Conservation (phyloP, 2,797 vertebrate genomes). For the Enteromius treurensis region DNA sequence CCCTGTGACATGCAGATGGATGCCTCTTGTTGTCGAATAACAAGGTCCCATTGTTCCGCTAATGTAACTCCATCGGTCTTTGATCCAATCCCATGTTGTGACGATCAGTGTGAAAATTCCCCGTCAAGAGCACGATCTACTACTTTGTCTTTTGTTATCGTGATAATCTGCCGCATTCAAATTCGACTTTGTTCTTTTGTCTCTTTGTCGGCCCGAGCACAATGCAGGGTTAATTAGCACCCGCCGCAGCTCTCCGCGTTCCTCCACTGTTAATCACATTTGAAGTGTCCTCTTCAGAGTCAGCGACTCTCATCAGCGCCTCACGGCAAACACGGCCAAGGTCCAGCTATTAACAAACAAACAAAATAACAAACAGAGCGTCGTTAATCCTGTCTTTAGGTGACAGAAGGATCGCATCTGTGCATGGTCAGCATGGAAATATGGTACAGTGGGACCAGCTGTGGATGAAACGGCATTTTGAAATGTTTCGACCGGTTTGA, state of each 20-base stretch:
- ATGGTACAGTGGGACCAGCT: neutral
- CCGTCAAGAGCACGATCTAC: conserved; percentile 81
- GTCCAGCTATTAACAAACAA: conserved; percentile 71
- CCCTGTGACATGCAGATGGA: conserved; percentile 74
- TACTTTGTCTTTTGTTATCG: conserved; percentile 79
- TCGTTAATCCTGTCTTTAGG: conserved; percentile 70
- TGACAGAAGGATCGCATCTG: conserved; percentile 45
- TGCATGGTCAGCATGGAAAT: conserved; percentile 9
- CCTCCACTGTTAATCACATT: conserved; percentile 80
- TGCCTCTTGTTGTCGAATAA: conserved; percentile 77
- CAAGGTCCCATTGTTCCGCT: conserved; percentile 79
- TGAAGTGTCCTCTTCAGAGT: conserved; percentile 80
- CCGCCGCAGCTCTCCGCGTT: conserved; percentile 79
- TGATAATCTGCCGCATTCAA: conserved; percentile 84
- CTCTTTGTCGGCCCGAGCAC: conserved; percentile 79
- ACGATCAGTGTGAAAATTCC: conserved; percentile 81
- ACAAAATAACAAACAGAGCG: conserved; percentile 69
- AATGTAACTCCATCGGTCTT: conserved; percentile 82
- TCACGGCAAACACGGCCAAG: conserved; percentile 67
- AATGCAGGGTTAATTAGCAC: conserved; percentile 87
- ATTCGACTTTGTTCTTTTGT: conserved; percentile 86
- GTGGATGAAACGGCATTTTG: neutral
- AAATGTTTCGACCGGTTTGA: neutral
- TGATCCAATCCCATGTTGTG: conserved; percentile 84
- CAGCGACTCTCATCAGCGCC: conserved; percentile 69